phyloP scores from a whole-genome alignment of 2,888 invertebrate species.

The Prionchulus punctatus region DNA sequence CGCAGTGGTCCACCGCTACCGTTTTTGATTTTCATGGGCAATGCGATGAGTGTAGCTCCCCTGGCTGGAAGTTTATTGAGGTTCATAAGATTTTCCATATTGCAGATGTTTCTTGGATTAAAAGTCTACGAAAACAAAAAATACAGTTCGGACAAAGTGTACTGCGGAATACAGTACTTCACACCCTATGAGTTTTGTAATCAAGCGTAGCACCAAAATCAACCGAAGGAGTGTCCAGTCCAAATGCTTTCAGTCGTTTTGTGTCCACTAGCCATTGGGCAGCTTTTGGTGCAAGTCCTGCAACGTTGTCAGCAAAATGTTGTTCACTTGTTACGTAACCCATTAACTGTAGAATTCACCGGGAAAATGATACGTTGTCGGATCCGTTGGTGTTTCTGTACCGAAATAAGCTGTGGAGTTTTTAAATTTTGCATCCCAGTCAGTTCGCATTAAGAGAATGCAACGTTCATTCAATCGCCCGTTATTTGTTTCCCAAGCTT shows the following conservation, averaged over 20 bases:
- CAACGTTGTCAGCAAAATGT: slow-evolving; percentile 15
- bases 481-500: slow-evolving; percentile 35
- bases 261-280: slow-evolving; percentile 46
- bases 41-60: slow-evolving; percentile 20
- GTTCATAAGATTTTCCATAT: slow-evolving; percentile 25
- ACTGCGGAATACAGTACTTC: too few species aligned
- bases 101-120: slow-evolving; percentile 16
- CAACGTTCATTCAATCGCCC: slow-evolving; percentile 33
- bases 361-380: background rate
- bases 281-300: slow-evolving; percentile 43
- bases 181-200: background rate
- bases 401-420: background rate
- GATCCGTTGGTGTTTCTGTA: background rate
- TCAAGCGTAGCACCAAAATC: slow-evolving; percentile 40
- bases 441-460: background rate
- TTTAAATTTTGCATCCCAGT: background rate
- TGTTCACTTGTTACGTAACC: background rate
- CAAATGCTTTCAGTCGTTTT: slow-evolving; percentile 47
- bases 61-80: slow-evolving; percentile 19
- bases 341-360: background rate
- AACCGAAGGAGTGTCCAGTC: slow-evolving; percentile 48
- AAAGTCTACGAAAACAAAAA: background rate
- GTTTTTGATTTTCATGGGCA: slow-evolving; percentile 22
- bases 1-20: slow-evolving; percentile 27
- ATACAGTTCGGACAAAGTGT: background rate